Conservation (phyloP, 2,888 invertebrate genomes). For the Ethmia dodecea region DNA sequence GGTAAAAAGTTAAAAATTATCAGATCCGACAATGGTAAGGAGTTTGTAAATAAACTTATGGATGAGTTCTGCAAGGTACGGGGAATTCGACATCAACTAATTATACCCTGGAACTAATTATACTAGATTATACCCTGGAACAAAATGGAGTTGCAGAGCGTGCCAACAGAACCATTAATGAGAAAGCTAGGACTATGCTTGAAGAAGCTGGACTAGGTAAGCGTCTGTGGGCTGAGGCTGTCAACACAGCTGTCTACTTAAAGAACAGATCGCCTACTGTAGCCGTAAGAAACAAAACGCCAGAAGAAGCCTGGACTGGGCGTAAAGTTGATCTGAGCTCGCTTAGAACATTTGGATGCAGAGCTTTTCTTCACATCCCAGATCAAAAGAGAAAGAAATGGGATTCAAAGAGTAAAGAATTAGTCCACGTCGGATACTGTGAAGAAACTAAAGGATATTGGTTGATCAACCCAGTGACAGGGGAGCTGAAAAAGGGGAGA, state of each 20-base stretch:
- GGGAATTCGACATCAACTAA: conserved; percentile 24
- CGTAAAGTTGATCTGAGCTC: conserved; percentile 9
- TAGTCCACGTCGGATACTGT: not conserved
- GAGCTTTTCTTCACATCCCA: conserved; percentile 1
- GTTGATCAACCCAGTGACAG: not conserved
- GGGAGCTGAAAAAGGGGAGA: conserved; percentile 1
- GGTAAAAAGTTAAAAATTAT: conserved; percentile 4
- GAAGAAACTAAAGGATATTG: not conserved
- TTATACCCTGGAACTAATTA: no score
- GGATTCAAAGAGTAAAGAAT: not conserved
- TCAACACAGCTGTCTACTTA: conserved; percentile 16
- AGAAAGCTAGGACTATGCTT: conserved; percentile 13
- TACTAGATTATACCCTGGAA: conserved; percentile 26
- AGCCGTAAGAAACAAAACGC: conserved; percentile 5
- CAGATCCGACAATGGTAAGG: conserved; percentile 7
- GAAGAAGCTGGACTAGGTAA: conserved; percentile 5
- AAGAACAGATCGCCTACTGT: conserved; percentile 14
- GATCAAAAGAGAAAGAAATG: not conserved
- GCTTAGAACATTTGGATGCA: conserved; percentile 12
- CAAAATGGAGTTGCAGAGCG: conserved; percentile 34
- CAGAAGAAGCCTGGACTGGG: no score
- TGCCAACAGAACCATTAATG: conserved; percentile 14
- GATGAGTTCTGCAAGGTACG: conserved; percentile 3
- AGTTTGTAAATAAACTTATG: conserved; percentile 15
- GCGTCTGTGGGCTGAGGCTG: conserved; percentile 14